A percentile compares a stretch with the other conserved stretches of the same genome.
These are phyloP conservation scores for Rhinoderma darwinii DNA, from an alignment of 2,113 vertebrate genomes.

Conservation along the genomic window DNA sequence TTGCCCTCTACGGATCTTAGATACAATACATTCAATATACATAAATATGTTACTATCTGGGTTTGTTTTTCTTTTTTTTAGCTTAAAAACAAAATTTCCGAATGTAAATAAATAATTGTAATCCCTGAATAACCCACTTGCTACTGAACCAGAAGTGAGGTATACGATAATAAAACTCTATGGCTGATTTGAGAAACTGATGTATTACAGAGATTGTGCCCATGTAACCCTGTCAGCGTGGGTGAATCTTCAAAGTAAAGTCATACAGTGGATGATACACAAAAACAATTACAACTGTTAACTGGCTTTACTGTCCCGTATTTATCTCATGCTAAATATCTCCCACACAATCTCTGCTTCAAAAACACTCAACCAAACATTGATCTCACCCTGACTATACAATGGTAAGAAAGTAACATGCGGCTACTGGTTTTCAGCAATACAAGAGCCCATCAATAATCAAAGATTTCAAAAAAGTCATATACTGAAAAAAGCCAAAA, in stretches of 20 bases:
- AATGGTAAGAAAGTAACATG: not conserved
- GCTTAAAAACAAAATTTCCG: not conserved
- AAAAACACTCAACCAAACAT: not conserved
- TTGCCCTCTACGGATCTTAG: not conserved
- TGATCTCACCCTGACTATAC: not conserved
- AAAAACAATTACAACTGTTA: conserved; percentile 2
- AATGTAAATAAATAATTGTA: not conserved
- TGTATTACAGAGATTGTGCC: not conserved
- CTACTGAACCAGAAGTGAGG: not conserved
- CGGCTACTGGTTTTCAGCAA: not conserved
- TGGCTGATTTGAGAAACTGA: not conserved
- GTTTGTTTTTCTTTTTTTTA: not conserved
- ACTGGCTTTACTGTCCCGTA: not conserved
- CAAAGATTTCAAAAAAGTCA: conserved; percentile 38
- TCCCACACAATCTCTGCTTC: not conserved
- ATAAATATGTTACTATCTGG: not conserved
- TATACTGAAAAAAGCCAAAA: not conserved
- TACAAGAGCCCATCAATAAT: conserved; percentile 35
- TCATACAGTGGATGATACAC: not conserved
- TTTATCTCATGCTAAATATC: not conserved
- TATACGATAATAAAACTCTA: conserved; percentile 13
- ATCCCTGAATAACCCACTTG: not conserved
- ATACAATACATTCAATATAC: not conserved
- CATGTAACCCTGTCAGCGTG: conserved; percentile 24
- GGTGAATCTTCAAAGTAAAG: not conserved